Base-by-base conservation (phyloP, 2,888 invertebrate species). In the Emesis furor region DNA sequence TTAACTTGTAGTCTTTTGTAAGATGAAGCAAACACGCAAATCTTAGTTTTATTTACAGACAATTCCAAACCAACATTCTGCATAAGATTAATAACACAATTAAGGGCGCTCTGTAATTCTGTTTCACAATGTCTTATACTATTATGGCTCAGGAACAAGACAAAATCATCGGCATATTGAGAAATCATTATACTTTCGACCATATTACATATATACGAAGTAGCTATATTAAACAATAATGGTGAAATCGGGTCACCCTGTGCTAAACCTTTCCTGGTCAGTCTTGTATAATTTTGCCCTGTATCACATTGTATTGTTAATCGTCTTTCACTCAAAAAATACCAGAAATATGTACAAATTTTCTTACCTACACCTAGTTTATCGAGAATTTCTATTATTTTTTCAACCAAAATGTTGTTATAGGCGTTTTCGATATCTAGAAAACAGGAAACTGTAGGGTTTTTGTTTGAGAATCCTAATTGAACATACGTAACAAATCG, bases 201-300 rank as follows among this genome's bases (percentile, higher is more conserved):
- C 6, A 4, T 6, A 39, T 74, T 69, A 68, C 55, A 68, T 24
- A 79, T 79, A n/a, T 74, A 7, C 24, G 39, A 68, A n/a, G 74
- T 91, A 1, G 79, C 88, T 7, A 88, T 69, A 78, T 92, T 91
- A 84, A 92, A 92, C 3, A 92, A 65, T 0, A 91, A 12, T 0
- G 92, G 91, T 0, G 91, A 91, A 0, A 91, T 37, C 0, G 91
- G 91, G 37, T 91, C 91, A 2, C 90, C 90, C 73, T 91, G 91
- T 0, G 90, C 90, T 30, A 91, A 14, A 0, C 91, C 91, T 0
- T 8, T 73, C 30, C 82, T 59, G 8, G 90, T 87, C 62, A 35
- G 35, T 73, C 89, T 81, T 10, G 37, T 35, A 1, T 81, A 2
- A n/a, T 17, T 6, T 7, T 3, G 10, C 3, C 82, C 51, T 3